phyloP scores from a whole-genome alignment of 2,888 invertebrate genomes.

The Sesia apiformis region DNA sequence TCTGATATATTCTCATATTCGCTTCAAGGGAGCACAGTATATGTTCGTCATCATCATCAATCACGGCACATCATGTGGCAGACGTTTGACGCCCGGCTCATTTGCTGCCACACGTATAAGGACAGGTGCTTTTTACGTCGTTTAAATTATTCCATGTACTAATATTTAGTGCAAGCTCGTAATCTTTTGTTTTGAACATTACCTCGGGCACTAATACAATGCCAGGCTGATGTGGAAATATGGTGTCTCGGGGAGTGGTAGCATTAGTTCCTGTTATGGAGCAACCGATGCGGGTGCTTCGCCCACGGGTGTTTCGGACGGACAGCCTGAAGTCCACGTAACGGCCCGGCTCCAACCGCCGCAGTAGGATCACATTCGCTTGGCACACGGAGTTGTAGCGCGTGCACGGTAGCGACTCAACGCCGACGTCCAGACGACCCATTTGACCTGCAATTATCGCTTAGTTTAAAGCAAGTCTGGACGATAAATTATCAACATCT shows the following conservation, averaged over 20 bases:
- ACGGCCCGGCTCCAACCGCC: conserved; percentile 85
- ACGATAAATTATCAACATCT: too few relatives aligned
- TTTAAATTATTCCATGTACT: neutral
- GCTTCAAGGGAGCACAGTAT: conserved; percentile 17
- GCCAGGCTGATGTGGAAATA: conserved; percentile 87
- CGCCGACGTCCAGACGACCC: conserved; percentile 83
- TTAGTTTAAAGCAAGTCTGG: too few relatives aligned
- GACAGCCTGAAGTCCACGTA: conserved; percentile 86
- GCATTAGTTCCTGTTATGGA: conserved; percentile 89
- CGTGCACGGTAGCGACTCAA: conserved; percentile 88
- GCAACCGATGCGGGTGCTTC: conserved; percentile 82
- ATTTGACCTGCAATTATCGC: conserved; percentile 66
- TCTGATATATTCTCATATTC: conserved; percentile 29
- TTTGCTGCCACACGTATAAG: conserved; percentile 23
- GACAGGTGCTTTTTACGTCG: conserved; percentile 9
- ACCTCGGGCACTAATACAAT: conserved; percentile 86
- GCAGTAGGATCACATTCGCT: conserved; percentile 87
- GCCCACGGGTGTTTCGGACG: conserved; percentile 84
- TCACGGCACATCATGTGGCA: conserved; percentile 35
- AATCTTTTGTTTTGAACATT: conserved; percentile 16
- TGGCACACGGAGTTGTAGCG: conserved; percentile 91
- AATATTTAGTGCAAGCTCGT: neutral
- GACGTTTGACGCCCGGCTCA: conserved; percentile 32
- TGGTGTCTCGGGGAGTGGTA: conserved; percentile 86
- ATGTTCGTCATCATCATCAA: conserved; percentile 51